Percentiles rank a stretch among this genome's conserved stretches.
These are phyloP conservation scores for Neoseiulus cucumeris DNA, from an alignment of 1,140 invertebrate species.

Conservation along the genomic window DNA sequence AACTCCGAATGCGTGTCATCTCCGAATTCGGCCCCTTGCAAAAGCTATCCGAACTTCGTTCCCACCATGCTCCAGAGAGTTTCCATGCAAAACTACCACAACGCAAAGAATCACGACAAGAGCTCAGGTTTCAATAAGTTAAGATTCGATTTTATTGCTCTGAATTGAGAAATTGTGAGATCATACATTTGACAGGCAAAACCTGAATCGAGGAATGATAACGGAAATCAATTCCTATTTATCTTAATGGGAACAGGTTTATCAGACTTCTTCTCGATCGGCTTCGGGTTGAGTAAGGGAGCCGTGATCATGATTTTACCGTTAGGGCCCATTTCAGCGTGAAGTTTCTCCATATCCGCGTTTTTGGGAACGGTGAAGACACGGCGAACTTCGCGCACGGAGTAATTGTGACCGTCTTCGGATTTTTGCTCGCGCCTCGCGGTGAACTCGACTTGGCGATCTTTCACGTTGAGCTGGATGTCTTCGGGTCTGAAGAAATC, in stretches of 20 bases:
- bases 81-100: too few relatives aligned
- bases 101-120: too few relatives aligned
- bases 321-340: background rate
- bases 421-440: background rate
- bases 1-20: too few relatives aligned
- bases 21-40: too few relatives aligned
- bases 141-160: too few relatives aligned
- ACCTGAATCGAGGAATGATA: too few relatives aligned
- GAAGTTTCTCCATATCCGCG: background rate
- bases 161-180: too few relatives aligned
- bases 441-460: background rate
- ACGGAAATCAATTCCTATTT: background rate
- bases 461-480: background rate
- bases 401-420: background rate
- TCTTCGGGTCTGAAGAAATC: conserved; percentile 4
- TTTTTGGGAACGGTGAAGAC: background rate
- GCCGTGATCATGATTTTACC: background rate
- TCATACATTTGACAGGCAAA: too few relatives aligned
- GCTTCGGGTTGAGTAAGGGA: background rate
- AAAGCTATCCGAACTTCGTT: too few relatives aligned
- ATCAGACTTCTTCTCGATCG: background rate
- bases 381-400: background rate
- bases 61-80: too few relatives aligned
- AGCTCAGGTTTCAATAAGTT: too few relatives aligned
- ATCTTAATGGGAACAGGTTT: background rate